Evolutionary conservation across 2,797 vertebrate genomes (phyloP).

Genomic region (Hemitrygon akajei): DNA sequence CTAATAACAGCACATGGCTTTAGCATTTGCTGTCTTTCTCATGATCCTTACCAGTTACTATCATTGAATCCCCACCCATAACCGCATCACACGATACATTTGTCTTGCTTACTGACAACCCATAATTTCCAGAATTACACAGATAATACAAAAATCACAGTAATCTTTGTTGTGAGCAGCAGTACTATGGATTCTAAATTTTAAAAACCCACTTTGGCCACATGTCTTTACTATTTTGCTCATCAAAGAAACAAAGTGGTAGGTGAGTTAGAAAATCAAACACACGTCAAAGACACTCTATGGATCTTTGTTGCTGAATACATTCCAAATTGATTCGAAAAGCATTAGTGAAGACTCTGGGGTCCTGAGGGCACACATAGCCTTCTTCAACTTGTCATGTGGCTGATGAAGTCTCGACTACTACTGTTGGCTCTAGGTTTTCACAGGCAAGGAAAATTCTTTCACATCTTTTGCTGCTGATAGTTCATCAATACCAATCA

Average conservation of each 20-base stretch:
- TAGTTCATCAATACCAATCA: constrained; percentile 18
- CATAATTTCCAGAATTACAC: background rate
- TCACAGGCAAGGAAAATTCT: background rate
- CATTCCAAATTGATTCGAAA: constrained; percentile 31
- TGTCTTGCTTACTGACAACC: background rate
- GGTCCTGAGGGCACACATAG: background rate
- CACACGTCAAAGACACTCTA: constrained; percentile 19
- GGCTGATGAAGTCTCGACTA: background rate
- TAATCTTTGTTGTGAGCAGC: background rate
- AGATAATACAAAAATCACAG: background rate
- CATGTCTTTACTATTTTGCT: constrained; percentile 7
- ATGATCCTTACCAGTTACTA: background rate
- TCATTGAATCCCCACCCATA: too few relatives aligned
- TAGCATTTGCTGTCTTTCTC: background rate
- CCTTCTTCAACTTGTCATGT: constrained; percentile 16
- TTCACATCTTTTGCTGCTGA: constrained; percentile 9
- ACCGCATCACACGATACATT: background rate
- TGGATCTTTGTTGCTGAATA: constrained; percentile 19
- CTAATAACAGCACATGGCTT: background rate
- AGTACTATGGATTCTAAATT: constrained; percentile 6
- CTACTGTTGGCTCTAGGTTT: background rate
- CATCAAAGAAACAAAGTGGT: constrained; percentile 28
- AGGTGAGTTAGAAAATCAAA: constrained; percentile 35
- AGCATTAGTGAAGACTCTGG: background rate
- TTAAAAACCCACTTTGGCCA: background rate